Base-by-base conservation (phyloP, 1,140 invertebrate genomes). In the Hypothenemus hampei region DNA sequence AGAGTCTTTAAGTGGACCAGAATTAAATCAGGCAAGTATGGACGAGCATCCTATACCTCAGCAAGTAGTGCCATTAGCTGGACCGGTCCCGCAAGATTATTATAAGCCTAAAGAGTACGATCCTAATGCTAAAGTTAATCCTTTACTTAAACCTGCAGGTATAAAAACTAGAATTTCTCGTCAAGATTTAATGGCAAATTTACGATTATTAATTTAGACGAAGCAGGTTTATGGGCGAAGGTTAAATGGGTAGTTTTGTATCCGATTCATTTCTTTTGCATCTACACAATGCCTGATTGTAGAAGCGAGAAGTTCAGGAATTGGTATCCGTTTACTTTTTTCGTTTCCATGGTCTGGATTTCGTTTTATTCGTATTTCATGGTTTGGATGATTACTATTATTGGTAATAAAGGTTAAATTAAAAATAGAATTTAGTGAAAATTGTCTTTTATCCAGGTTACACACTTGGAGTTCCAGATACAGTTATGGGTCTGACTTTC, bases 401-500 rank as follows among this genome's bases (percentile, higher is more conserved):
- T 94, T 61, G 91, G 91, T 85, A 75, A 75, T n/a, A n/a, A n/a
- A n/a, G n/a, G n/a, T n/a, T n/a, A n/a, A n/a, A n/a, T n/a, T n/a
- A n/a, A n/a, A n/a, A n/a, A n/a, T n/a, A n/a, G n/a, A n/a, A n/a
- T n/a, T n/a, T n/a, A n/a, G n/a, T n/a, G n/a, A n/a, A n/a, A n/a
- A n/a, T n/a, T 13, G 8, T 31, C 11, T 26, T 31, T 47, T n/a
- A 7, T 49, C 19, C 62, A 91, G 89, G 89, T 5, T 87, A 84
- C 65, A 94, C 92, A 1, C 71, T 91, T 26, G 87, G 87, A 31
- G 92, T 95, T 58, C 91, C 91, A 1, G 92, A 95, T 68, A 96
- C 92, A 1, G 90, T 98, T n/a, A 97, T 97, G 92, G 93, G 93
- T 0, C 74, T 98, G 50, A 97, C 93, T 1, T 92, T 98, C 66